Evolutionary conservation across 1,140 invertebrate species (phyloP), one percentile per base, ranked within the genome.

Genomic region (Drosophila subpulchrella): DNA sequence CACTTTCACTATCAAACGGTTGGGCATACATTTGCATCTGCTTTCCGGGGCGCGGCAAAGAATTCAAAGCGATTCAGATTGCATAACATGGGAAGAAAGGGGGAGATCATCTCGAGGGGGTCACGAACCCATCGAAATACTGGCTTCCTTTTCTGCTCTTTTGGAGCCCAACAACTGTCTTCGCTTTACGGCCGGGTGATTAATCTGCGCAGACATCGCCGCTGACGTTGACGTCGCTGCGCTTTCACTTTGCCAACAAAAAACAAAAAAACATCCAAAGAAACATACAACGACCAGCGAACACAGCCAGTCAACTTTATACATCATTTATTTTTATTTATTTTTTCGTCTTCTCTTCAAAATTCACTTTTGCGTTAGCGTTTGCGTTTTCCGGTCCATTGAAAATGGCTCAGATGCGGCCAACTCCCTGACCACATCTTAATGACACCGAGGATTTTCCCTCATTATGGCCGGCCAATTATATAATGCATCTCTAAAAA

Each of bases 351-450:
- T 46, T 68, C 61, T 67, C 74, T 54, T 78, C 48, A 41, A 88
- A 88, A 89, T 82, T 88, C 84, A 89, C 84, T 86, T 86, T 76
- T 70, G 68, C 59, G 61, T 32, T 34, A 39, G 41, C 27, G 47
- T 41, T 17, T 85, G 60, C 60, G 78, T 86, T 86, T 86, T 88
- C 83, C 83, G 83, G 79, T 89, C 83, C 84, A 88, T 89, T 89
- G 83, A 89, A 83, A 83, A 73, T 65, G 67, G 54, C 72, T 81
- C 24, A 70, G 81, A 44, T 41, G 17, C 50, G 41, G 41, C 38
- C 42, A 46, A 36, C 54, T 50, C 75, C 51, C 83, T 84, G 75
- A 51, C 62, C 75, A 72, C 78, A 38, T 8, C 32, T 51, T 57
- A 62, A 83, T 61, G 53, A 47, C 53, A 67, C 51, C 44, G 70